Conservation (phyloP, 2,113 vertebrate species). For the Bufo gargarizans region DNA sequence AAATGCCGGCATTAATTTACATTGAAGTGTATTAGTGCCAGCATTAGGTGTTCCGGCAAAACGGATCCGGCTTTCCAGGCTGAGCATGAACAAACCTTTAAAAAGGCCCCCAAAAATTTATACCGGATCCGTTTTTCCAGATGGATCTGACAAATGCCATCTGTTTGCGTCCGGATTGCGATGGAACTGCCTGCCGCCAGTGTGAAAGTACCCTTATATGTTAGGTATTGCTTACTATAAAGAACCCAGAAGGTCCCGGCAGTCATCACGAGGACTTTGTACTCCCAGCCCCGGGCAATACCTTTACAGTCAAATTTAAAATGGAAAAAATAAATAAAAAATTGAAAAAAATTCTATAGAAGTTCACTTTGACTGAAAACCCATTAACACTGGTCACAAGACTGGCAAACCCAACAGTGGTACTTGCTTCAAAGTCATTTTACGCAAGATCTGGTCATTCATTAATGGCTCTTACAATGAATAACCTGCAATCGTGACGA, state of each 20-base stretch:
- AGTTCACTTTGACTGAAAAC: slow-evolving; percentile 65
- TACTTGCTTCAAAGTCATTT: slow-evolving; percentile 77
- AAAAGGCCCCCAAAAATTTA: too few relatives aligned
- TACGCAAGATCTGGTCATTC: slow-evolving; percentile 80
- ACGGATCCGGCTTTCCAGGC: too few relatives aligned
- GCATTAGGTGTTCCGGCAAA: too few relatives aligned
- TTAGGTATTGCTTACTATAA: not conserved
- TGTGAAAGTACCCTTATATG: too few relatives aligned
- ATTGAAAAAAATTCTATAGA: slow-evolving; percentile 57
- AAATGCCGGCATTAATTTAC: too few relatives aligned
- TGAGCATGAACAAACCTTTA: too few relatives aligned
- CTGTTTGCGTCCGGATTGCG: too few relatives aligned
- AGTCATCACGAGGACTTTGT: slow-evolving; percentile 63
- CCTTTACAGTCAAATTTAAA: slow-evolving; percentile 65
- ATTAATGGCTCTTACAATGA: slow-evolving; percentile 83
- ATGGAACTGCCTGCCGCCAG: too few relatives aligned
- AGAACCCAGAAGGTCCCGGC: slow-evolving; percentile 66
- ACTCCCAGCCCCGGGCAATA: slow-evolving; percentile 67
- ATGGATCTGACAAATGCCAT: too few relatives aligned
- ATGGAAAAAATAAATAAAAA: slow-evolving; percentile 57
- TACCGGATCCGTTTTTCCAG: too few relatives aligned
- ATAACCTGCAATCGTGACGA: slow-evolving; percentile 73
- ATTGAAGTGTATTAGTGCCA: too few relatives aligned
- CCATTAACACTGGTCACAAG: slow-evolving; percentile 77
- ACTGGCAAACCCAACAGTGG: slow-evolving; percentile 70